Base-by-base conservation (phyloP, 2,888 invertebrate genomes). In the Andricus quercusramuli region DNA sequence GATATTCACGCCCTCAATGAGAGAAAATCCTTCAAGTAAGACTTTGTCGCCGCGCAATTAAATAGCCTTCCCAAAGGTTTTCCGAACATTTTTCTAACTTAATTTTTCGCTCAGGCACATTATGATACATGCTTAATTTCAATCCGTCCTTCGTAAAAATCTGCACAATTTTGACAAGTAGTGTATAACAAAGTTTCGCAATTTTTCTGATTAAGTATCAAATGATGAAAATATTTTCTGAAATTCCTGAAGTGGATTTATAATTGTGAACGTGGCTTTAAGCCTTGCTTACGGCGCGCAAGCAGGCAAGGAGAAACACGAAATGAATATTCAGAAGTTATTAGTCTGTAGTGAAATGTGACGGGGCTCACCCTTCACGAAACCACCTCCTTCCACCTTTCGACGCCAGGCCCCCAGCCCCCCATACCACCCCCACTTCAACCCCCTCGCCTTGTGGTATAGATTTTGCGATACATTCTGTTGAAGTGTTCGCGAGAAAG, bases 271-370 rank as follows among this genome's bases (percentile, higher is more conserved):
- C 86, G 91, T 88, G 89, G 92, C 92, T 90, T 92, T 90, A 91
- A 86, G 86, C 87, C 88, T 89, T 91, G 91, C 90, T 91, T 90
- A 87, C 85, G 84, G 83, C 82, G 83, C 86, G 87, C 90, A 87
- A 89, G 90, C 89, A 90, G 90, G 90, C 91, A 90, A 91, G 91
- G 90, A 92, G 92, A 91, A 92, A 92, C 92, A 91, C 90, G 92
- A 92, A 92, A 92, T 92, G 92, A 92, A 92, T 92, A 92, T 92
- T 92, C 92, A 92, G 91, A 92, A 92, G 92, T 92, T 92, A 92
- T 92, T 92, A 92, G 92, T 92, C 92, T 92, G 91, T 90, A 92
- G 92, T 92, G 92, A 92, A 92, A 92, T 92, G 92, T 92, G 92
- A 92, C 92, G 91, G 90, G 90, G 90, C 89, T 91, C 91, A 90